Base-by-base conservation (phyloP, 2,797 vertebrate species). In the Schizopygopsis malacanthus region DNA sequence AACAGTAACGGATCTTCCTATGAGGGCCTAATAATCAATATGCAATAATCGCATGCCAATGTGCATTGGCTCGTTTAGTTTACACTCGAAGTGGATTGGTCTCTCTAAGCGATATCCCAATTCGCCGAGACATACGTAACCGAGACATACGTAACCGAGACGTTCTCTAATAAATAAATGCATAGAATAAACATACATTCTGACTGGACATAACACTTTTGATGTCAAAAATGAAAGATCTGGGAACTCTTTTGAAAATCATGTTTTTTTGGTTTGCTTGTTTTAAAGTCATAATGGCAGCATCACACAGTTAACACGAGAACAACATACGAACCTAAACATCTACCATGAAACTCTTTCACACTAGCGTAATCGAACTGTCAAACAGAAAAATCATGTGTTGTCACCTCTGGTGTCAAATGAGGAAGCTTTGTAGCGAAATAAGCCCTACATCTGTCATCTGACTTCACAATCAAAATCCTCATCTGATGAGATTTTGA, bases 391-490 rank as follows among this genome's bases (percentile, higher is more conserved):
- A 47, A 33, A 47, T 33, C 2, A 75, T 16, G 41, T 72, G 39
- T 39, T 82, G 69, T 82, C 50, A 59, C 6, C 33, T 70, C 47
- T 71, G 20, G n/a, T 73, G 70, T 45, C 25, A 82, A 59, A 65
- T 75, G 41, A 79, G 28, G 45, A 41, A 76, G 52, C 2, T 50
- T 18, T 76, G 4, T 39, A 45, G 37, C 61, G 45, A 22, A 52
- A 76, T 15, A 73, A 76, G 59, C 28, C 12, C 20, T 25, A 33
- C 82, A 50, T 65, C 70, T 83, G 54, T 73, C 54, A 73, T 73
- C 54, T 82, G 50, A 61, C 54, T 73, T 73, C 11, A 73, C 18
- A 61, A 63, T 73, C 39, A 59, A 73, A 72, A 82, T 45, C 59
- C 16, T 54, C 52, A 33, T 72, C 39, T 45, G 69, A 73, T 75